Conservation (phyloP, 1,140 invertebrate genomes). For the Drosophila ercepeae region DNA sequence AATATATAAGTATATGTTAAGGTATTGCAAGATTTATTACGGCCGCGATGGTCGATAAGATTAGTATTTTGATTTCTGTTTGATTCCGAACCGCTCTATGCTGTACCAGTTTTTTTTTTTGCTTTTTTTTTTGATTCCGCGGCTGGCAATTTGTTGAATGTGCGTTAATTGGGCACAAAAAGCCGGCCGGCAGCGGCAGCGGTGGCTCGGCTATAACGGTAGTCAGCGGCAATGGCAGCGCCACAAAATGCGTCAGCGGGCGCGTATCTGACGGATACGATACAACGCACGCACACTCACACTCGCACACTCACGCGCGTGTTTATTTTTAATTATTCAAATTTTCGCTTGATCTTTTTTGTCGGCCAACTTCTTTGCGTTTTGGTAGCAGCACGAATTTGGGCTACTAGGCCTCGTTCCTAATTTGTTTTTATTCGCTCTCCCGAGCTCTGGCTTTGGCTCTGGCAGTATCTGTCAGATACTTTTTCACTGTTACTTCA, state of each 20-base stretch:
- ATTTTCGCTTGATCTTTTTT: constrained; percentile 60
- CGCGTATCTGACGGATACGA: constrained; percentile 76
- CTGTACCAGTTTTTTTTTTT: neutral
- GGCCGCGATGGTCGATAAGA: constrained; percentile 7
- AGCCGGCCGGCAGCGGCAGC: constrained; percentile 74
- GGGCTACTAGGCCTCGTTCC: constrained; percentile 78
- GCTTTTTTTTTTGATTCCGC: neutral
- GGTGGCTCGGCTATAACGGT: constrained; percentile 42
- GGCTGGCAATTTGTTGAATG: constrained; percentile 57
- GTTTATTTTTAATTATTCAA: constrained; percentile 81
- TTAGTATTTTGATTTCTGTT: constrained; percentile 3
- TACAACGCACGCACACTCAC: too few relatives aligned
- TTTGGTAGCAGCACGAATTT: constrained; percentile 57
- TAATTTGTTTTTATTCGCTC: constrained; percentile 63
- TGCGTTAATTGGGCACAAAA: constrained; percentile 83
- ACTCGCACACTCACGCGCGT: constrained; percentile 41
- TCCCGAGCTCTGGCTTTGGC: neutral
- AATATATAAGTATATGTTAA: neutral
- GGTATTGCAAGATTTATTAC: constrained; percentile 9
- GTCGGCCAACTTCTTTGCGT: constrained; percentile 48
- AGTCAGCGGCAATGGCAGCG: constrained; percentile 33
- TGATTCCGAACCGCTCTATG: neutral
- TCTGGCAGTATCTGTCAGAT: neutral
- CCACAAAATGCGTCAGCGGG: constrained; percentile 62
- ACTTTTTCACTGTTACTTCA: constrained; percentile 1